These are phyloP conservation scores for Cichladusa arquata DNA, from an alignment of 2,113 vertebrate species.

Conservation along the genomic window DNA sequence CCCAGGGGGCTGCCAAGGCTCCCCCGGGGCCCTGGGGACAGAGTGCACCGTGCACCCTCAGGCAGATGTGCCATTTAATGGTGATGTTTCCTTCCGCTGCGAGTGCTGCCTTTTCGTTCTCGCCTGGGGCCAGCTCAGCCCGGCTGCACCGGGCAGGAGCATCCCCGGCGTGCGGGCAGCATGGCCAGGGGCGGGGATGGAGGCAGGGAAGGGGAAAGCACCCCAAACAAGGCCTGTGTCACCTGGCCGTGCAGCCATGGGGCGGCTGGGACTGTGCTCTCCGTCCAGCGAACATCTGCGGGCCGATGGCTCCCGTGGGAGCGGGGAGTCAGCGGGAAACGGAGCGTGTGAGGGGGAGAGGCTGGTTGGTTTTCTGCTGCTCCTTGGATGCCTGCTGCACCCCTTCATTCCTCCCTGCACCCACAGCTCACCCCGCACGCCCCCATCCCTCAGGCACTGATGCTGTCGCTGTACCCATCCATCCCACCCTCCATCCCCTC, in stretches of 20 bases:
- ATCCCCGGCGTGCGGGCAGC: not conserved
- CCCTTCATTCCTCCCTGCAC: not conserved
- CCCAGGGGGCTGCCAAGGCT: accelerated
- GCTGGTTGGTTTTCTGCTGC: constrained; percentile 23
- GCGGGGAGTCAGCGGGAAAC: constrained; percentile 29
- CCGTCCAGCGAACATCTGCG: constrained; percentile 39
- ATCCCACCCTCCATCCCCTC: not conserved
- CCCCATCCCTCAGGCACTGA: not conserved
- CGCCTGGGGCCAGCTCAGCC: not conserved
- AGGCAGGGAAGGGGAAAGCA: not conserved
- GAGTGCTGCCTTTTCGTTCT: not conserved
- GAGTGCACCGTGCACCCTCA: accelerated
- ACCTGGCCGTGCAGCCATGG: not conserved
- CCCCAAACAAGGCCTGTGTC: not conserved
- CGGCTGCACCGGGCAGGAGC: accelerated
- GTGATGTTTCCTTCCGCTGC: accelerated
- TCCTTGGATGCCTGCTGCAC: constrained; percentile 27
- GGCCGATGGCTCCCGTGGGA: constrained; percentile 24
- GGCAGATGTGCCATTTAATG: not conserved
- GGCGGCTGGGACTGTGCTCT: not conserved
- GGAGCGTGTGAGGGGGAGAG: not conserved
- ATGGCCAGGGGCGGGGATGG: accelerated
- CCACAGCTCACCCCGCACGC: not conserved
- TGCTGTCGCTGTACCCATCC: not conserved
- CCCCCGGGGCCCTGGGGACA: accelerated